Percentiles rank a stretch among this genome's conserved stretches.
Evolutionary conservation across 2,888 invertebrate genomes (phyloP).

Genomic region (Orthonychiurus folsomi): DNA sequence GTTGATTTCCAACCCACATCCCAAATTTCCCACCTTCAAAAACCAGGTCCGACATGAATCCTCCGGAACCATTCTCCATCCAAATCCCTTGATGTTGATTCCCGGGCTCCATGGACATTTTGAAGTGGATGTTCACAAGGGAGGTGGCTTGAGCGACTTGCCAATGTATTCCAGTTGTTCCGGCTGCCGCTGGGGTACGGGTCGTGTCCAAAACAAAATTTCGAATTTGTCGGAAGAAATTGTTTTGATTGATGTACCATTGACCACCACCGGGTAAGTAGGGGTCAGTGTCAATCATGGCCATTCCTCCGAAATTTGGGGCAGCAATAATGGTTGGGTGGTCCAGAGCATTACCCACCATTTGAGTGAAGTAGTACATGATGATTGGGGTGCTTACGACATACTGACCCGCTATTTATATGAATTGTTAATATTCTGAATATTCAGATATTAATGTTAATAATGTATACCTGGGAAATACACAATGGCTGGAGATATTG

Average conservation of each 20-base stretch:
- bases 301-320: constrained; percentile 28
- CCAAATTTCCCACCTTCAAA: constrained; percentile 32
- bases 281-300: constrained; percentile 31
- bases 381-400: constrained; percentile 29
- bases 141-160: constrained; percentile 36
- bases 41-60: constrained; percentile 33
- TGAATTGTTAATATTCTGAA: no score
- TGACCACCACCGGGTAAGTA: constrained; percentile 26
- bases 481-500: constrained; percentile 26
- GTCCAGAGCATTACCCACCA: constrained; percentile 31
- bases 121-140: constrained; percentile 30
- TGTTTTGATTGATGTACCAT: constrained; percentile 35
- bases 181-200: constrained; percentile 16
- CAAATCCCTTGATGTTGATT: constrained; percentile 30
- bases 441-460: no score
- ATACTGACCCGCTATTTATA: no score
- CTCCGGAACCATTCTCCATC: constrained; percentile 37
- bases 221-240: constrained; percentile 35
- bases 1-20: constrained; percentile 37
- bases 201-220: constrained; percentile 31
- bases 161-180: constrained; percentile 34
- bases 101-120: constrained; percentile 21
- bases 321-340: constrained; percentile 26
- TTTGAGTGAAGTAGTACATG: constrained; percentile 35
- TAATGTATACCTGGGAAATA: no score